These are phyloP conservation scores for Coboldia fuscipes DNA, from an alignment of 1,140 invertebrate genomes.

Conservation along the genomic window DNA sequence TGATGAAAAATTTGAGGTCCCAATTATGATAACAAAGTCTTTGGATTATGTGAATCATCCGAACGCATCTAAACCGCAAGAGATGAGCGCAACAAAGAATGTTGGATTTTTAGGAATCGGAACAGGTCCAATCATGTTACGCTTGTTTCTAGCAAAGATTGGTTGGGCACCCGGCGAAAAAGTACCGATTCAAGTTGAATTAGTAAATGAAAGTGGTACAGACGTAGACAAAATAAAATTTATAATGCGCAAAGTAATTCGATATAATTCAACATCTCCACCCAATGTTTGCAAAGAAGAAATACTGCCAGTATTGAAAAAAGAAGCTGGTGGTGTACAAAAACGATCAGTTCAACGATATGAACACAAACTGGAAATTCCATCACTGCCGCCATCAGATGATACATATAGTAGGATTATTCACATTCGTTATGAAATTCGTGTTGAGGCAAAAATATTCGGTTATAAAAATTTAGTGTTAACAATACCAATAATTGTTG, in stretches of 20 bases:
- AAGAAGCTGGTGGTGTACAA: conserved; percentile 17
- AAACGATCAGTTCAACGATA: conserved; percentile 19
- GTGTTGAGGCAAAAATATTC: conserved; percentile 16
- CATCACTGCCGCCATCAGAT: conserved; percentile 13
- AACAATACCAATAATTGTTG: conserved; percentile 13
- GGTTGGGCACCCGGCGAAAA: conserved; percentile 16
- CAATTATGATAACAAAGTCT: conserved; percentile 14
- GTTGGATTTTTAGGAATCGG: conserved; percentile 15
- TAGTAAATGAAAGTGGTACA: conserved; percentile 16
- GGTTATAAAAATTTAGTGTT: conserved; percentile 18
- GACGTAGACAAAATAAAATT: conserved; percentile 19
- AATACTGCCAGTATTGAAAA: conserved; percentile 12
- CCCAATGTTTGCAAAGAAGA: conserved; percentile 15
- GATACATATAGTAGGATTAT: conserved; percentile 14
- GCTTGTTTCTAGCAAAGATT: conserved; percentile 13
- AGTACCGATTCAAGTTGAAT: conserved; percentile 16
- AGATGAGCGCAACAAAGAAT: conserved; percentile 11
- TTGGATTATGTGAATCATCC: conserved; percentile 10
- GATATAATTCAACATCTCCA: conserved; percentile 15
- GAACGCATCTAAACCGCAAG: conserved; percentile 9
- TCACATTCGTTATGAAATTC: conserved; percentile 15
- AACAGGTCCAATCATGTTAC: conserved; percentile 15
- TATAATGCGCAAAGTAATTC: conserved; percentile 13
- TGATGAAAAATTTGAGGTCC: conserved; percentile 15
- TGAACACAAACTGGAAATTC: conserved; percentile 16